A percentile compares a stretch with the other conserved stretches of the same genome.
These are phyloP conservation scores for Megalops atlanticus DNA, from an alignment of 2,113 vertebrate genomes.

Conservation along the genomic window DNA sequence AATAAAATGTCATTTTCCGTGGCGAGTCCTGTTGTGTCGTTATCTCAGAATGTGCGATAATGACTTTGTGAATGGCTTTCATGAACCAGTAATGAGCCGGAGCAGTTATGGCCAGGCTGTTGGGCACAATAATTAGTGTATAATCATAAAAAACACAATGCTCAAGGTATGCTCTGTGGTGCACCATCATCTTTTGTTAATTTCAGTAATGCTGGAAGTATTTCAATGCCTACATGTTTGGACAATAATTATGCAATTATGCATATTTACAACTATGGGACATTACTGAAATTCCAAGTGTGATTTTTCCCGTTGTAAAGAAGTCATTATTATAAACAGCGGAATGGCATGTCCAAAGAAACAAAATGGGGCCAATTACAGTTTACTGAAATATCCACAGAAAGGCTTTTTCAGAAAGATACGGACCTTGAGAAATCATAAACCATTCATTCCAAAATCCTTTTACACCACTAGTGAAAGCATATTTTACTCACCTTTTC, in stretches of 20 bases:
- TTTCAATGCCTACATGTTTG: slow-evolving; percentile 49
- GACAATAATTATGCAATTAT: slow-evolving; percentile 49
- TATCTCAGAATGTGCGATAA: slow-evolving; percentile 77
- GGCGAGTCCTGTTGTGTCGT: slow-evolving; percentile 72
- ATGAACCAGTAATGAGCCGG: slow-evolving; percentile 71
- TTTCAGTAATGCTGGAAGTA: slow-evolving; percentile 61
- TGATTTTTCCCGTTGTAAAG: slow-evolving; percentile 50
- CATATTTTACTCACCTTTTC: too few species aligned
- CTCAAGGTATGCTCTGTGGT: slow-evolving; percentile 61
- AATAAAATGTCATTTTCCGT: slow-evolving; percentile 78
- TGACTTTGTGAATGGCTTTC: slow-evolving; percentile 77
- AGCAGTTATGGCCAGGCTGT: slow-evolving; percentile 71
- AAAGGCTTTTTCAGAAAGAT: slow-evolving; percentile 5
- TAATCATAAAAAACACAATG: slow-evolving; percentile 73
- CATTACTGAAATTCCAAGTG: slow-evolving; percentile 59
- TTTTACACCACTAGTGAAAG: not conserved
- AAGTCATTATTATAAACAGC: slow-evolving; percentile 55
- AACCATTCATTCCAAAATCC: slow-evolving; percentile 3
- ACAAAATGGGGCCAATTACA: slow-evolving; percentile 1
- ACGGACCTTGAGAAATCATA: slow-evolving; percentile 22
- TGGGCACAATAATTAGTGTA: slow-evolving; percentile 73
- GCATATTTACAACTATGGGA: slow-evolving; percentile 54
- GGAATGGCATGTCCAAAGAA: slow-evolving; percentile 50
- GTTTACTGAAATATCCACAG: not conserved
- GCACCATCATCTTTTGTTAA: slow-evolving; percentile 57